Base-by-base conservation (phyloP, 2,113 vertebrate genomes). In the Recurvirostra avosetta region DNA sequence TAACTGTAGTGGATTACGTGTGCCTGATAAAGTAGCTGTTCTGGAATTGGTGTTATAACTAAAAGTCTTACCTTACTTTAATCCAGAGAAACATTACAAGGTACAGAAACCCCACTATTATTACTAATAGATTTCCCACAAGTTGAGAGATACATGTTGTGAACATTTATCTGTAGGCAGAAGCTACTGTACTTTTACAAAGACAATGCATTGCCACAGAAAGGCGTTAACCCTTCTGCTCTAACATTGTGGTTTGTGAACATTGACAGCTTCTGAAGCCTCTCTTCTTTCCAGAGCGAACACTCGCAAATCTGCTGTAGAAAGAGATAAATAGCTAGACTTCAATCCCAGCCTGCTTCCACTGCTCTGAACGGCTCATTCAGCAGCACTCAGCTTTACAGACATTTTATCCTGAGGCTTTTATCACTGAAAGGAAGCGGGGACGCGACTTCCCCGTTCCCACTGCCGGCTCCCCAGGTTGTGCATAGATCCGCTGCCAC, bases 391-490 rank as follows among this genome's bases (percentile, higher is more conserved):
- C 1, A 1, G 79, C 75, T 93, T 84, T 74, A 50, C 75, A 83
- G 86, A 52, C 56, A 12, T 91, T 90, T 92, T 93, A 91, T 95
- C 76, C 95, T 16, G 72, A 84, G 83, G 90, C 72, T 96, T 93
- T 86, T 84, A 68, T 95, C 19, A 1, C 56, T 67, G 79, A 80
- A 84, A 88, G 90, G 72, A 96, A 84, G 56, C 22, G 38, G 38
- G 61, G 76, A 91, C 56, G 22, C 19, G 49, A 81, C 75, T 94
- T 93, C 68, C 38, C 72, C 18, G 16, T 73, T 94, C 79, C 52
- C 63, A n/a, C 52, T 50, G 59, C 74, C 1, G 1, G 38, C 50
- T 90, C 67, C 63, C 78, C 2, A 77, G 23, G 75, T 21, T 84
- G 82, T 12, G 2, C 23, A 8, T 9, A 43, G 65, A 79, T 74